phyloP scores from a whole-genome alignment of 2,888 invertebrate genomes.

The Alloplasta piceator region DNA sequence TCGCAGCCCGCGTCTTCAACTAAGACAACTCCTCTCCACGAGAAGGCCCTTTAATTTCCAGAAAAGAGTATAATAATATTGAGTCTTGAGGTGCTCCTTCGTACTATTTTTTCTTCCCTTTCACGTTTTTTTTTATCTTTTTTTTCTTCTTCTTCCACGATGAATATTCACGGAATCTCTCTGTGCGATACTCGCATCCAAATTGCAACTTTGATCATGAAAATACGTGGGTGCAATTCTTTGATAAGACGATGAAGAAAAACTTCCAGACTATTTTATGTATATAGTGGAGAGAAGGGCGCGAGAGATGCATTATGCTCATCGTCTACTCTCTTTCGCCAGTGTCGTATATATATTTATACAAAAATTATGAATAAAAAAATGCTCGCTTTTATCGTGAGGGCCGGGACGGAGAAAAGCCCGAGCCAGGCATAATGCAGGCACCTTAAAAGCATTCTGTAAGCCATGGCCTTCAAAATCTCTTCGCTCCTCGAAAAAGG shows the following conservation, averaged over 20 bases:
- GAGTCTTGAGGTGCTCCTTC: slow-evolving; percentile 11
- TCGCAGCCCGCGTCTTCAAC: slow-evolving; percentile 20
- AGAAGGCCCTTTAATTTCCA: slow-evolving; percentile 26
- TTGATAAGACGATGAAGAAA: slow-evolving; percentile 11
- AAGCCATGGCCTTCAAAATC: slow-evolving; percentile 21
- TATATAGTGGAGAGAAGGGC: background rate
- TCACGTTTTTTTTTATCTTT: background rate
- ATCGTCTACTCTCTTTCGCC: slow-evolving; percentile 27
- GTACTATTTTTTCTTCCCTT: background rate
- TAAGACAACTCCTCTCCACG: slow-evolving; percentile 1
- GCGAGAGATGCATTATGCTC: slow-evolving; percentile 13
- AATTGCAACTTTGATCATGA: slow-evolving; percentile 35
- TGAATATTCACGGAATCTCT: slow-evolving; percentile 22
- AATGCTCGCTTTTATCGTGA: background rate
- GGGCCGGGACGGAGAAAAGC: background rate
- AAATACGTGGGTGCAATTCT: slow-evolving; percentile 11
- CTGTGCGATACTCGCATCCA: slow-evolving; percentile 8
- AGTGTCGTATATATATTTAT: no score
- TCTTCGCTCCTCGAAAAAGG: slow-evolving; percentile 13
- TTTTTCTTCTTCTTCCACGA: background rate
- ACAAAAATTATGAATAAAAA: background rate
- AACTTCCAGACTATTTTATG: slow-evolving; percentile 8
- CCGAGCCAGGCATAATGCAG: slow-evolving; percentile 20
- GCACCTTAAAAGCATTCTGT: slow-evolving; percentile 45
- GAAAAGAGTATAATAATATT: slow-evolving; percentile 44